These are phyloP conservation scores for Helleia helle DNA, from an alignment of 2,888 invertebrate genomes.

Conservation along the genomic window DNA sequence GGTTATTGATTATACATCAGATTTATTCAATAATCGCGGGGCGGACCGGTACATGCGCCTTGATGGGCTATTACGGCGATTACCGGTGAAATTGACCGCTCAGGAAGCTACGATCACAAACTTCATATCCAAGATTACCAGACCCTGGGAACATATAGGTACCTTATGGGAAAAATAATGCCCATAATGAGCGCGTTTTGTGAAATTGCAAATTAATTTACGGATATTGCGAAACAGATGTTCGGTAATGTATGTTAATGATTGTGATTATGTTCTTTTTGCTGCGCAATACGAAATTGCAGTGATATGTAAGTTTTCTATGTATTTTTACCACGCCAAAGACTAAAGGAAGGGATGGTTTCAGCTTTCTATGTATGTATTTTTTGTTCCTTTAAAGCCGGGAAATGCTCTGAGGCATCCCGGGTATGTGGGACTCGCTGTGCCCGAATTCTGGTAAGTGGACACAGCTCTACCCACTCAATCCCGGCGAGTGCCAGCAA, in stretches of 20 bases:
- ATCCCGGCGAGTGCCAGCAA: too few species aligned
- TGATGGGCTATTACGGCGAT: conserved; percentile 70
- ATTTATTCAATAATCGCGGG: conserved; percentile 43
- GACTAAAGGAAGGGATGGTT: too few species aligned
- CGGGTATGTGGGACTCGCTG: too few species aligned
- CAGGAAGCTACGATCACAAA: conserved; percentile 54
- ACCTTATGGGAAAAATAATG: conserved; percentile 6
- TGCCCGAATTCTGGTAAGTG: too few species aligned
- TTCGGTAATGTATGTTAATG: background rate
- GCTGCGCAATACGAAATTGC: too few species aligned
- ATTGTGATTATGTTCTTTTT: too few species aligned
- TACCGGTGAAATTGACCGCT: conserved; percentile 70
- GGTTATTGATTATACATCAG: conserved; percentile 15
- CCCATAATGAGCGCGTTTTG: conserved; percentile 3
- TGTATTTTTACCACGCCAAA: too few species aligned
- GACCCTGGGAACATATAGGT: conserved; percentile 1
- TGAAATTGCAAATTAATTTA: conserved; percentile 5
- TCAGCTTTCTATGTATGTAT: too few species aligned
- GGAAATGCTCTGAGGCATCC: too few species aligned
- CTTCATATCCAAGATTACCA: conserved; percentile 1
- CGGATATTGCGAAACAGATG: conserved; percentile 7
- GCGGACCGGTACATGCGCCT: conserved; percentile 55
- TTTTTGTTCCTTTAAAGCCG: too few species aligned
- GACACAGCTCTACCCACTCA: too few species aligned
- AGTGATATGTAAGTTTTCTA: too few species aligned